Conservation (phyloP, 1,140 invertebrate species). For the Sipha flava region DNA sequence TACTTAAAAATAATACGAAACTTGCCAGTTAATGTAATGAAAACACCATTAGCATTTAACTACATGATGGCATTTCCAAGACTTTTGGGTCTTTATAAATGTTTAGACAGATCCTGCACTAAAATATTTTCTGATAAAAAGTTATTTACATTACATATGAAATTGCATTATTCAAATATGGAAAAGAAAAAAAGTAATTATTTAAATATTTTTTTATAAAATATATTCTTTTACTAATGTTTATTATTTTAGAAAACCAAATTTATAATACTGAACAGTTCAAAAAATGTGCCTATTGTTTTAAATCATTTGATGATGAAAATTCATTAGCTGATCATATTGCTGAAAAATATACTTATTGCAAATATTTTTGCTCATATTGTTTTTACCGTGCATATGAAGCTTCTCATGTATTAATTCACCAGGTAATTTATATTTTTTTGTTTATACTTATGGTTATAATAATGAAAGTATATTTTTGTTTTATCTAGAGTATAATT, state of each 20-base stretch:
- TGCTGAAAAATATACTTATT: background rate
- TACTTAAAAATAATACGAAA: background rate
- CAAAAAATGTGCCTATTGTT: conserved; percentile 13
- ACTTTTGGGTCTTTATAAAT: conserved; percentile 13
- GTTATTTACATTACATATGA: background rate
- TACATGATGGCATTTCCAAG: background rate
- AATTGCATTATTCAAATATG: conserved; percentile 9
- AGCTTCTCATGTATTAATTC: background rate
- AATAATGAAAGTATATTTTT: background rate
- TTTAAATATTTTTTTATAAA: background rate
- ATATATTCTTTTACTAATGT: background rate
- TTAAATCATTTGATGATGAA: background rate
- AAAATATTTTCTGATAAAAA: background rate
- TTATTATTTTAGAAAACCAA: background rate
- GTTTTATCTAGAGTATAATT: background rate
- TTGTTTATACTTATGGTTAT: background rate
- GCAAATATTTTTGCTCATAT: background rate
- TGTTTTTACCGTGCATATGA: conserved; percentile 20
- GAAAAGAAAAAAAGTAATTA: conserved; percentile 16
- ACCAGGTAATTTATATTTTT: background rate
- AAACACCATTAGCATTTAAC: background rate
- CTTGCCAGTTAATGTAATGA: background rate
- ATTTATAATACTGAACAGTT: background rate
- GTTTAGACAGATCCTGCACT: background rate
- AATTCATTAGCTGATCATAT: background rate